phyloP scores from a whole-genome alignment of 2,797 vertebrate genomes.

The Neopelma chrysocephalum region DNA sequence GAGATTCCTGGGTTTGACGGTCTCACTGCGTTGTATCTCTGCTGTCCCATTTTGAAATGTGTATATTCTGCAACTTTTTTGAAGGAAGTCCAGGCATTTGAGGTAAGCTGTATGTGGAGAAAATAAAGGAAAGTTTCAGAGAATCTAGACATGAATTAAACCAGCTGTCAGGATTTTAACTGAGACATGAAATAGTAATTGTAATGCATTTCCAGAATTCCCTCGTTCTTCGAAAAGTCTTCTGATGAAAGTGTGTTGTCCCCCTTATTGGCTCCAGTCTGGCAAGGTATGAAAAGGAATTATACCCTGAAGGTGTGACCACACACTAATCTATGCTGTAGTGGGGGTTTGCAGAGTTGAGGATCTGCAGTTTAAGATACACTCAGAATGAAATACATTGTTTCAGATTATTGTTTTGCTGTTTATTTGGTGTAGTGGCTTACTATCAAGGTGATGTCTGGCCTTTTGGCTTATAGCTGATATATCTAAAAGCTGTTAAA shows the following conservation, averaged over 20 bases:
- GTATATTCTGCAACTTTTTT: not conserved
- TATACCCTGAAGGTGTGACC: not conserved
- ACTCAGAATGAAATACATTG: not conserved
- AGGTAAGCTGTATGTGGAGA: not conserved
- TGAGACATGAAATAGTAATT: not conserved
- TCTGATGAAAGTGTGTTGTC: not conserved
- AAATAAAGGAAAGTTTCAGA: not conserved
- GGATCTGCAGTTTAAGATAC: not conserved
- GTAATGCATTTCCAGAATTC: not conserved
- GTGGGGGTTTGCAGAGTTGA: not conserved
- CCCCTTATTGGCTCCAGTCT: not conserved
- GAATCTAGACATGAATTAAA: not conserved
- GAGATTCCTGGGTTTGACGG: not conserved
- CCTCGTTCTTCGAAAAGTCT: not conserved
- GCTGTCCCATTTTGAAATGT: conserved; percentile 32
- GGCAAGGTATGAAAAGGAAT: not conserved
- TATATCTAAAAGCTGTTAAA: not conserved
- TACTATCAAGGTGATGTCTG: not conserved
- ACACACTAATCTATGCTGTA: accelerated
- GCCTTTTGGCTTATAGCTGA: not conserved
- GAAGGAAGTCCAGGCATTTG: conserved; percentile 13
- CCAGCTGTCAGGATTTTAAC: not conserved
- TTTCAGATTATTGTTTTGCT: not conserved
- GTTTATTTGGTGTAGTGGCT: not conserved
- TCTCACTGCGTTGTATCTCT: not conserved